Evolutionary conservation across 2,797 vertebrate genomes (phyloP).

Genomic region (Coregonus sp.): DNA sequence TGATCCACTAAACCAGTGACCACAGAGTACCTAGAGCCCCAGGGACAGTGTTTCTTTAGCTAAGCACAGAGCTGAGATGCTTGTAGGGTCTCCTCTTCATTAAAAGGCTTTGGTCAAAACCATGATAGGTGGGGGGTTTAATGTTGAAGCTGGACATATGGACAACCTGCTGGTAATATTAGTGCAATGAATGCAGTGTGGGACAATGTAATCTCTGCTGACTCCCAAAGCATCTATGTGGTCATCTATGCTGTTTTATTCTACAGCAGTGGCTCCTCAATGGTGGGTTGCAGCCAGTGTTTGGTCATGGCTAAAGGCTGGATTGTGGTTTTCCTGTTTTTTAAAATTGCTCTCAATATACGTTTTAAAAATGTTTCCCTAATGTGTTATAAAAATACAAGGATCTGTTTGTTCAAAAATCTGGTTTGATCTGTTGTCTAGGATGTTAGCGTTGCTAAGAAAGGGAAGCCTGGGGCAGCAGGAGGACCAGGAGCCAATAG

Average conservation of each 20-base stretch:
- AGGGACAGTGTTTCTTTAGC: too few species aligned
- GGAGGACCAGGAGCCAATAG: constrained; percentile 70
- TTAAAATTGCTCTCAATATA: too few species aligned
- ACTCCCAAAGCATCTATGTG: background rate
- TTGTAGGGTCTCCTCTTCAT: too few species aligned
- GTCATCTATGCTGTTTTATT: background rate
- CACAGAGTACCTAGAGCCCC: too few species aligned
- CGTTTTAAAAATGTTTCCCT: too few species aligned
- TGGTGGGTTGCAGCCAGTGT: background rate
- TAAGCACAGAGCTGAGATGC: too few species aligned
- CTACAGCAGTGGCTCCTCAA: background rate
- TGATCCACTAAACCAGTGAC: too few species aligned
- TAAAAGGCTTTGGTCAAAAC: too few species aligned
- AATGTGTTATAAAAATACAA: too few species aligned
- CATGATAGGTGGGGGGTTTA: background rate
- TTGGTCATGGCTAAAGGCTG: background rate
- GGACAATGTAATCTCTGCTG: background rate
- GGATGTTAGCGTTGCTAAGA: constrained; percentile 3
- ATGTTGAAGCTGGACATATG: background rate
- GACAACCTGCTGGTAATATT: background rate
- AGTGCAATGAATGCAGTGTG: background rate
- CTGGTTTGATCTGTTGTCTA: background rate
- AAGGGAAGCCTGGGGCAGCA: constrained; percentile 7
- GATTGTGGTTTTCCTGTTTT: background rate
- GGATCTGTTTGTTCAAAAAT: background rate